Percentiles rank a stretch among this genome's conserved stretches.
phyloP scores from a whole-genome alignment of 2,797 vertebrate species.

The Rhodeus uyekii region DNA sequence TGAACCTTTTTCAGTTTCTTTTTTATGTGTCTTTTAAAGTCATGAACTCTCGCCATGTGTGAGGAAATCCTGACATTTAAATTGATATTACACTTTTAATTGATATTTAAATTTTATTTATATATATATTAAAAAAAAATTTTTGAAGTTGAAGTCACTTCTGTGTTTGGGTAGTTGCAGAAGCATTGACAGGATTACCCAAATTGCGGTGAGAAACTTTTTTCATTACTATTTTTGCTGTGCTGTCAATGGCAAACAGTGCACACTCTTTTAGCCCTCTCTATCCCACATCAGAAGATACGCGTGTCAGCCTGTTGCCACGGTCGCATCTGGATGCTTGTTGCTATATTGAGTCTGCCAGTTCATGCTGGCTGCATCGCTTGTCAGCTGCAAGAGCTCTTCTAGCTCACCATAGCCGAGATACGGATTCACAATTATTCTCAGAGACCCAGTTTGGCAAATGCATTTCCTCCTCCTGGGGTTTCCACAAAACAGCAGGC shows the following conservation, averaged over 20 bases:
- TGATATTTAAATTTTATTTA: too few relatives aligned
- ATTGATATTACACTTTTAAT: too few relatives aligned
- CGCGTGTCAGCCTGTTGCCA: conserved; percentile 48
- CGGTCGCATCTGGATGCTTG: conserved; percentile 66
- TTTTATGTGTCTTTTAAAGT: not conserved
- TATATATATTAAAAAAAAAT: too few relatives aligned
- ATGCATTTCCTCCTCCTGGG: conserved; percentile 35
- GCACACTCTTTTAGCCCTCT: not conserved
- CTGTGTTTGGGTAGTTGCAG: not conserved
- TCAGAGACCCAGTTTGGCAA: conserved; percentile 57
- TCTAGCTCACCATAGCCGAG: conserved; percentile 62
- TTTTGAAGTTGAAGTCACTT: not conserved
- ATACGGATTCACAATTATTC: conserved; percentile 66
- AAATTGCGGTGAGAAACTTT: too few relatives aligned
- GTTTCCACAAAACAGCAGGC: conserved; percentile 26
- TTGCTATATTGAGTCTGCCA: conserved; percentile 68
- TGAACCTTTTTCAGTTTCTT: too few relatives aligned
- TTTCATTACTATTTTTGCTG: not conserved
- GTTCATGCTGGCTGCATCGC: conserved; percentile 65
- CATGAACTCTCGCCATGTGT: not conserved
- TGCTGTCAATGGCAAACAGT: not conserved
- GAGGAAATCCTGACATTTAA: too few relatives aligned
- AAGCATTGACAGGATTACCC: too few relatives aligned
- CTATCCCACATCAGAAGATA: conserved; percentile 46
- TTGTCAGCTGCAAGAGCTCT: conserved; percentile 69